Evolutionary conservation across 2,888 invertebrate species (phyloP).

Genomic region (Arge pagana): DNA sequence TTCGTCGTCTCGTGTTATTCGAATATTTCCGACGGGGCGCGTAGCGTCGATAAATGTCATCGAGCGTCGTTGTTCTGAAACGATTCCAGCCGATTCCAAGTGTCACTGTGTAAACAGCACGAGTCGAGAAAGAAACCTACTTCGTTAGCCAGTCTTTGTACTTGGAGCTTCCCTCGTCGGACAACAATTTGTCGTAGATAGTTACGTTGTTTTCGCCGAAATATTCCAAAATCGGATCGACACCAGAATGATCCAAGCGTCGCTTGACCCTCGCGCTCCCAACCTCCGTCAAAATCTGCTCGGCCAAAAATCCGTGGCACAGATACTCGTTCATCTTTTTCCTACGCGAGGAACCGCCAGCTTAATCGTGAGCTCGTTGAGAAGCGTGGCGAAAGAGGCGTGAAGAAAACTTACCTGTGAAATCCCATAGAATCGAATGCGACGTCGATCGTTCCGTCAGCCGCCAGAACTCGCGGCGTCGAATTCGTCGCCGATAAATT

Average conservation of each 20-base stretch:
- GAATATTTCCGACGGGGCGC: slow-evolving; percentile 45
- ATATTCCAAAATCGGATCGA: slow-evolving; percentile 38
- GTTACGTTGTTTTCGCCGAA: slow-evolving; percentile 45
- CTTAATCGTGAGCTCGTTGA: not conserved
- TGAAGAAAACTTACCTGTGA: slow-evolving; percentile 69
- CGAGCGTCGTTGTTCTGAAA: slow-evolving; percentile 71
- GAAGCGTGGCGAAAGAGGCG: too few species aligned
- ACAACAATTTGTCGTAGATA: slow-evolving; percentile 62
- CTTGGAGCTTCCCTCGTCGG: slow-evolving; percentile 72
- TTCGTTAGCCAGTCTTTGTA: slow-evolving; percentile 78
- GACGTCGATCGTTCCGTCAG: slow-evolving; percentile 65
- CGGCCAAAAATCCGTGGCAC: slow-evolving; percentile 75
- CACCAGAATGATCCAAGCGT: slow-evolving; percentile 57
- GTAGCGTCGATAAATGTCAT: slow-evolving; percentile 72
- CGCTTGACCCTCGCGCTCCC: slow-evolving; percentile 56
- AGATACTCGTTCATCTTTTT: slow-evolving; percentile 80
- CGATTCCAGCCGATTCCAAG: not conserved
- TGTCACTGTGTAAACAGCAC: slow-evolving; percentile 7
- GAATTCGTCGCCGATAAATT: slow-evolving; percentile 5
- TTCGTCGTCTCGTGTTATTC: slow-evolving; percentile 42
- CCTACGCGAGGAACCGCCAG: too few species aligned
- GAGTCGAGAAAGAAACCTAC: slow-evolving; percentile 57
- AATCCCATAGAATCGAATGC: slow-evolving; percentile 70
- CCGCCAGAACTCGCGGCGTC: slow-evolving; percentile 20
- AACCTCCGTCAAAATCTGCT: slow-evolving; percentile 73